Conservation (phyloP, 2,113 vertebrate genomes). For the Larimichthys crocea region DNA sequence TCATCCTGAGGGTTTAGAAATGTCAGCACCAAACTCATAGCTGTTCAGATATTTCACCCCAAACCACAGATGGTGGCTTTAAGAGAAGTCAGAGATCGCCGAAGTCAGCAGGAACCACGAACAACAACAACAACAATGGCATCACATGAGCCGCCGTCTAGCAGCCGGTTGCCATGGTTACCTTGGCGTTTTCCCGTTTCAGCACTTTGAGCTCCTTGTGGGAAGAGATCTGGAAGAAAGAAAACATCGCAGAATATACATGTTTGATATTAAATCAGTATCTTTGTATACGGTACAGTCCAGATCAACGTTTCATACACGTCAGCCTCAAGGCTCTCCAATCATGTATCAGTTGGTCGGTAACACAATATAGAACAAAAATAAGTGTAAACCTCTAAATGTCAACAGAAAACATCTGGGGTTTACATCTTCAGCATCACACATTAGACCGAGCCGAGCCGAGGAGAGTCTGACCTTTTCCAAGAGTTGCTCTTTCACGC, state of each 20-base stretch:
- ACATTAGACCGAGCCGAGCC: neutral
- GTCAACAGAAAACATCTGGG: no score
- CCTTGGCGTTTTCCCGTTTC: conserved; percentile 89
- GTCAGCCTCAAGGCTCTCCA: neutral
- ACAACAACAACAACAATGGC: neutral
- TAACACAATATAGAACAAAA: no score
- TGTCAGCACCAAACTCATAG: neutral
- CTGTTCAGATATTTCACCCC: neutral
- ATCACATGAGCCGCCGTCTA: neutral
- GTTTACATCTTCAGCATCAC: neutral
- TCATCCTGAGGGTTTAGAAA: neutral
- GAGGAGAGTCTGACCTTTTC: conserved; percentile 81
- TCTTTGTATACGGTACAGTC: neutral
- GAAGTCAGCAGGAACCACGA: neutral
- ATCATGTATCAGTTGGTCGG: neutral
- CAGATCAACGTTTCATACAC: neutral
- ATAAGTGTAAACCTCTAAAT: no score
- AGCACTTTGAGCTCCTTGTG: conserved; percentile 80
- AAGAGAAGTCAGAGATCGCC: neutral
- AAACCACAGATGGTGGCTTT: neutral
- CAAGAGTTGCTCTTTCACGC: conserved; percentile 85
- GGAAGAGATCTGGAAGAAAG: conserved; percentile 73
- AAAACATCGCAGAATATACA: neutral
- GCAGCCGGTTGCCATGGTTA: conserved; percentile 67
- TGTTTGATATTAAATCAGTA: neutral